A percentile compares a stretch with the other conserved stretches of the same genome.
Evolutionary conservation across 2,113 vertebrate genomes (phyloP).

Genomic region (Anguilla japonica): DNA sequence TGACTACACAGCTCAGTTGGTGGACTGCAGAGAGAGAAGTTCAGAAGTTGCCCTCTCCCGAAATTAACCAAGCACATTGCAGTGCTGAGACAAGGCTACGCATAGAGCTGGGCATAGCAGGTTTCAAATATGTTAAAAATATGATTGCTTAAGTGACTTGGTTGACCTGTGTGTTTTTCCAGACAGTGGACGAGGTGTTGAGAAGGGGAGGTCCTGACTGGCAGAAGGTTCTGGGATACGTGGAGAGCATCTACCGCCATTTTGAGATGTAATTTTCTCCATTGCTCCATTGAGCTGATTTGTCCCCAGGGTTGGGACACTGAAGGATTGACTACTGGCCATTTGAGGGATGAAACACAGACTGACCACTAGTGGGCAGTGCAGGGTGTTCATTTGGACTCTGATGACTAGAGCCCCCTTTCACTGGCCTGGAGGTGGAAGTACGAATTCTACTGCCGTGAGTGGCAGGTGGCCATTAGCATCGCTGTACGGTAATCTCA

Average conservation of each 20-base stretch:
- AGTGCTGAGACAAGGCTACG: too few species aligned
- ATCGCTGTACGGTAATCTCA: neutral
- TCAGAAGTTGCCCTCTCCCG: too few species aligned
- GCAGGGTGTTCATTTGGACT: neutral
- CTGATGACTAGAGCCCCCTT: neutral
- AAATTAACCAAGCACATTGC: too few species aligned
- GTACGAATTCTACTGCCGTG: neutral
- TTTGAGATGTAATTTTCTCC: slow-evolving; percentile 70
- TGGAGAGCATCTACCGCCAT: slow-evolving; percentile 75
- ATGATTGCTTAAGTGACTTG: neutral
- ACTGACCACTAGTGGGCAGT: neutral
- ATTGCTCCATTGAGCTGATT: neutral
- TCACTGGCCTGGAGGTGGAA: neutral
- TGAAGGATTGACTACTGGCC: neutral
- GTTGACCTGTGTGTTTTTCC: slow-evolving; percentile 26
- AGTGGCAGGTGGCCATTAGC: neutral
- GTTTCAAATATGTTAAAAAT: neutral
- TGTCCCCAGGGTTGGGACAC: neutral
- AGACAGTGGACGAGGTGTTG: slow-evolving; percentile 76
- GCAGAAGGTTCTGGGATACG: slow-evolving; percentile 76
- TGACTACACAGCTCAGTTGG: neutral
- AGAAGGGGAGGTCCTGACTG: slow-evolving; percentile 72
- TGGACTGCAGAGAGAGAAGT: neutral
- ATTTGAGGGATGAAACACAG: neutral
- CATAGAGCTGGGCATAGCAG: neutral